These are phyloP conservation scores for Capricornis sumatraensis DNA, from an alignment of 2,113 vertebrate genomes.

Conservation along the genomic window DNA sequence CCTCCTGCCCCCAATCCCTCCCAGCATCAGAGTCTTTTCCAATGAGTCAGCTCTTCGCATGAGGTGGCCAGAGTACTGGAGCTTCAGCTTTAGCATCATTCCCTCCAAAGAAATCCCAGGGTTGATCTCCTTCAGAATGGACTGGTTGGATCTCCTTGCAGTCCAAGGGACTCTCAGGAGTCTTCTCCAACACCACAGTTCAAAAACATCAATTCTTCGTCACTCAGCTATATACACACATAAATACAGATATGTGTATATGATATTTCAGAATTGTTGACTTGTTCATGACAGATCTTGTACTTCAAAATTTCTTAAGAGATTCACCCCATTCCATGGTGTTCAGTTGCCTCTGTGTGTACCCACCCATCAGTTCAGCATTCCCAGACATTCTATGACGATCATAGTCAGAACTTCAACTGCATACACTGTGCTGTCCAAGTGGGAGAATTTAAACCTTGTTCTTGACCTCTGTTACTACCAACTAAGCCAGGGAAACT, in stretches of 20 bases:
- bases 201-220: no score
- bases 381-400: fast-evolving
- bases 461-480: background rate
- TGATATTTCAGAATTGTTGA: background rate
- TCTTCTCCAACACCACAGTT: no score
- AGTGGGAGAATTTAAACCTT: background rate
- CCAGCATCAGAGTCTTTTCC: no score
- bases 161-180: no score
- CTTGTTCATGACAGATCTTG: background rate
- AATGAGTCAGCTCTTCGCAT: no score
- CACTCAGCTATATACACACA: background rate
- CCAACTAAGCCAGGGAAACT: background rate
- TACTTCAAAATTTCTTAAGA: background rate
- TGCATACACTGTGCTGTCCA: no score
- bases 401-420: background rate
- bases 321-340: background rate
- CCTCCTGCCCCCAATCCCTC: no score
- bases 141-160: no score
- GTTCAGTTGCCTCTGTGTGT: background rate
- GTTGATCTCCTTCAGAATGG: no score
- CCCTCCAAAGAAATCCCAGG: fast-evolving
- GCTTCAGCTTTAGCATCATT: no score
- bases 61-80: no score
- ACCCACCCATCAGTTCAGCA: background rate
- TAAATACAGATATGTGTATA: background rate